Conservation (phyloP, 1,140 invertebrate species). For the Ceratina japonica region DNA sequence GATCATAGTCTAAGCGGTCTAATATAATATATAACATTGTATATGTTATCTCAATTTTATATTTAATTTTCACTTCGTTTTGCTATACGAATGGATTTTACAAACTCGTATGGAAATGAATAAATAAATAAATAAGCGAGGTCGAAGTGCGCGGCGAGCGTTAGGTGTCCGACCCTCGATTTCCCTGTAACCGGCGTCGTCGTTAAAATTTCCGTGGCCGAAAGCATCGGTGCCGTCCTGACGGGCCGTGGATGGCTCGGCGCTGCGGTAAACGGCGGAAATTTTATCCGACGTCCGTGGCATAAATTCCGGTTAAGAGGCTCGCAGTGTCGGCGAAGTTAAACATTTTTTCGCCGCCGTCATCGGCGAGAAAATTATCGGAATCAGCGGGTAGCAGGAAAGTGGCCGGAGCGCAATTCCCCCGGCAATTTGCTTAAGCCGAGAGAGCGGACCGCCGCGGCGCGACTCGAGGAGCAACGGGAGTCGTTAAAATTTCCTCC, state of each 20-base stretch:
- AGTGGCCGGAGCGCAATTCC: conserved; percentile 59
- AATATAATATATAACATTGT: too few relatives aligned
- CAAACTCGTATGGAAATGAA: too few relatives aligned
- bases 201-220: background rate
- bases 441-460: conserved; percentile 55
- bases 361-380: conserved; percentile 58
- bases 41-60: too few relatives aligned
- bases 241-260: background rate
- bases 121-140: too few relatives aligned
- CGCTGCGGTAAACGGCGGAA: background rate
- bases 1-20: too few relatives aligned
- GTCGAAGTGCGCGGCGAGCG: too few relatives aligned
- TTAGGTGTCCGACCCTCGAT: too few relatives aligned
- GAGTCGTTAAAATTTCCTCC: conserved; percentile 63
- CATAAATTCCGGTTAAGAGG: conserved; percentile 26
- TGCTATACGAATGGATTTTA: too few relatives aligned
- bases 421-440: conserved; percentile 66
- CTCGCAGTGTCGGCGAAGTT: conserved; percentile 26
- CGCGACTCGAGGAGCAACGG: conserved; percentile 55
- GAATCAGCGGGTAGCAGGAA: conserved; percentile 58
- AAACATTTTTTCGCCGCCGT: conserved; percentile 25
- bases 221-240: background rate
- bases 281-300: background rate
- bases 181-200: background rate
- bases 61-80: too few relatives aligned